Evolutionary conservation across 2,888 invertebrate genomes (phyloP).

Genomic region (Morinoia aosen): DNA sequence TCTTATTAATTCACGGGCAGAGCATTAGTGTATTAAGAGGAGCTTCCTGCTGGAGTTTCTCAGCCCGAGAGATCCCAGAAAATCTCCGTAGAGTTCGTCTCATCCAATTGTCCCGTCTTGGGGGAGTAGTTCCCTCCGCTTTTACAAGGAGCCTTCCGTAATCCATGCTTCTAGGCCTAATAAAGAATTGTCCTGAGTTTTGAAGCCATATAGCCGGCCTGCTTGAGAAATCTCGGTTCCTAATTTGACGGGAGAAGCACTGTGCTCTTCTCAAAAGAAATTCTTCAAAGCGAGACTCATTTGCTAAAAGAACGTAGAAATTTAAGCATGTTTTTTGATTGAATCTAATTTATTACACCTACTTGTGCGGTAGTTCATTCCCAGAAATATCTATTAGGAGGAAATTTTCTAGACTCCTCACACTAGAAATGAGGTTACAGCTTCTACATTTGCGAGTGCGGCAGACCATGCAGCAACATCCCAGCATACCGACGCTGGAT

Average conservation of each 20-base stretch:
- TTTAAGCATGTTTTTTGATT: background rate
- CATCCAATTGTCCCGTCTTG: background rate
- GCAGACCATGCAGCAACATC: no score
- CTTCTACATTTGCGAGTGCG: no score
- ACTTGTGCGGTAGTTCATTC: no score
- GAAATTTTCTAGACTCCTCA: no score
- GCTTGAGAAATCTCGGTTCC: background rate
- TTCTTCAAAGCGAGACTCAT: background rate
- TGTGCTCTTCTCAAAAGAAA: background rate
- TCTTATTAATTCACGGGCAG: conserved; percentile 9
- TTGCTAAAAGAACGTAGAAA: background rate
- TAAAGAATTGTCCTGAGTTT: background rate
- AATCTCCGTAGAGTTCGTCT: background rate
- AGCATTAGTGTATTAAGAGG: conserved; percentile 30
- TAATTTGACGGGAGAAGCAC: background rate
- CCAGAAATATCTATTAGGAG: no score
- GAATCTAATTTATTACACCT: no score
- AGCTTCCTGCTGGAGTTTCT: conserved; percentile 19
- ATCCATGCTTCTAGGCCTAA: background rate
- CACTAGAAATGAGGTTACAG: no score
- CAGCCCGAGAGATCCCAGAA: background rate
- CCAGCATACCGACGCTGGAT: no score
- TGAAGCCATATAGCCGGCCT: background rate
- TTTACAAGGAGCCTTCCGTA: background rate
- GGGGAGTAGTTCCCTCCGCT: background rate